A percentile compares a stretch with the other conserved stretches of the same genome.
Conservation (phyloP, 2,797 vertebrate genomes). For the Hyperoplus immaculatus region DNA sequence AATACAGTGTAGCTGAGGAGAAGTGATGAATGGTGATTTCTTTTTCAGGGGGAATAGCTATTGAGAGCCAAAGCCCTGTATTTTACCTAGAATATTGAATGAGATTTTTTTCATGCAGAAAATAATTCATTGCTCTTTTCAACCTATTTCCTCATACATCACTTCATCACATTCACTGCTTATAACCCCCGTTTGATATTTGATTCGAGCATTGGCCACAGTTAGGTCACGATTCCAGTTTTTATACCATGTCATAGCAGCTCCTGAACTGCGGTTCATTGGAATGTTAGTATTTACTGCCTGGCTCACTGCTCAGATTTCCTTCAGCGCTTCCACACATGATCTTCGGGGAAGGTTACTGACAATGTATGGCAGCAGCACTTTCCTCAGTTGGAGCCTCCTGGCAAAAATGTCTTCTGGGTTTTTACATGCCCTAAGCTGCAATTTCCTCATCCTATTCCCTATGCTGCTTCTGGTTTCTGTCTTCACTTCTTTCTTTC, state of each 20-base stretch:
- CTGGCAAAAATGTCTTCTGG: conserved; percentile 44
- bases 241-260: conserved; percentile 58
- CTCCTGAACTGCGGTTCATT: conserved; percentile 68
- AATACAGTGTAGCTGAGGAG: not conserved
- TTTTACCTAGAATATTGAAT: conserved; percentile 25
- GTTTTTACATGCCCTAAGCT: conserved; percentile 57
- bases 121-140: conserved; percentile 33
- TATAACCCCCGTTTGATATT: conserved; percentile 52
- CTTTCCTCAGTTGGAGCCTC: conserved; percentile 59
- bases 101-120: conserved; percentile 24
- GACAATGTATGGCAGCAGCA: conserved; percentile 60
- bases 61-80: not conserved
- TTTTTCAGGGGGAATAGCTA: conserved; percentile 1
- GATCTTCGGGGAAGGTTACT: conserved; percentile 62
- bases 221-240: conserved; percentile 47
- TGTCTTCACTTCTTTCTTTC: conserved; percentile 46
- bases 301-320: conserved; percentile 60
- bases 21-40: conserved; percentile 15
- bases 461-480: conserved; percentile 47
- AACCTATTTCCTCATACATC: conserved; percentile 38
- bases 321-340: conserved; percentile 61
- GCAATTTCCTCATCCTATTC: conserved; percentile 53
- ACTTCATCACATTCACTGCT: conserved; percentile 56
- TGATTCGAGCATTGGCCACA: conserved; percentile 58
- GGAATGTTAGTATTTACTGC: conserved; percentile 73